Base-by-base conservation (phyloP, 2,113 vertebrate species). In the Varanus salvator region DNA sequence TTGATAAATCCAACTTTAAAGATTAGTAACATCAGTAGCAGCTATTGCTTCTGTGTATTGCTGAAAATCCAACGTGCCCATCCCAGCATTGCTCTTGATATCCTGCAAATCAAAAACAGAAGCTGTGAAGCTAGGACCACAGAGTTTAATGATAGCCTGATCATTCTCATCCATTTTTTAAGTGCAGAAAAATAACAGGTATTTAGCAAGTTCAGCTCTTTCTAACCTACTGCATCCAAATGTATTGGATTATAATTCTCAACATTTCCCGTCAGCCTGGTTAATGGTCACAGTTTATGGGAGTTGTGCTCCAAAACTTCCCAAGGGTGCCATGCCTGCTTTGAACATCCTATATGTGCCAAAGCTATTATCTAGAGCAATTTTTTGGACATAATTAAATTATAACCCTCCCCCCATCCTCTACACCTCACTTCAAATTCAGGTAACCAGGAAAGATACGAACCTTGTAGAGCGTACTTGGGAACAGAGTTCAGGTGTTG, bases 61-160 rank as follows among this genome's bases (percentile, higher is more conserved):
- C 9, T 90, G 75, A 71, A 57, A 80, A 90, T n/a, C 83, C 83
- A 90, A 15, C 66, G 50, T 57, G 88, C 88, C 88, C 88, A 90
- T 48, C 11, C 83, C 25, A 90, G 88, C 27, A 80, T 54, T 15
- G 74, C 64, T 90, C 50, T 80, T 44, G 88, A 90, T 44, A 90
- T 60, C 75, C 88, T 90, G 66, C 7, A 71, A 71, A 78, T 12
- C 8, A 78, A 78, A 85, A 71, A 80, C 11, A 85, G 34, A 57
- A 4, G 8, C 5, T 81, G 12, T 60, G 21, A 60, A 72, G 54
- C 29, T 75, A 34, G 72, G 81, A 50, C 6, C 15, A 23, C 11
- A 0, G 27, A 14, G 25, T 17, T 1, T 31, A 60, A 6, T 50
- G 44, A 77, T 69, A 68, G 69, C 12, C 44, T 57, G 27, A 71